Base-by-base conservation (phyloP, 2,888 invertebrate genomes). In the Laothoe populi region DNA sequence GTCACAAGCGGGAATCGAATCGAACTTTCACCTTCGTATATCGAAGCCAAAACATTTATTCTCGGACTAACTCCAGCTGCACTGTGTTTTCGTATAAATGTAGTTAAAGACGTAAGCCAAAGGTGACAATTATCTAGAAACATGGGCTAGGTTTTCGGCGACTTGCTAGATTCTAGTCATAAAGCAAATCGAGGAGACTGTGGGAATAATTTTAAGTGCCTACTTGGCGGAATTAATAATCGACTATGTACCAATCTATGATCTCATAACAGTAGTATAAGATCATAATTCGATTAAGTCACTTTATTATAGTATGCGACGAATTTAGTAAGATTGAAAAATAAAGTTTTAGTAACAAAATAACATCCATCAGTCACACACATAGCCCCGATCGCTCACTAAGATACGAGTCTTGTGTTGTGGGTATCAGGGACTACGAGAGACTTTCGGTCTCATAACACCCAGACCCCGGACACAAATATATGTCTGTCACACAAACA, bases 21-120 rank as follows among this genome's bases (percentile, higher is more conserved):
- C 62, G 60, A 71, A 73, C 75, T 79, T 77, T 80, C 75, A 74
- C 75, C 71, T 67, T 63, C 44, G 63, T 45, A 11, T 59, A 31
- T 31, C 59, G 31, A 31, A 45, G 31, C 45, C 44, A 53, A 53
- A 48, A 53, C 19, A 35, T 35, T 53, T 53, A 35, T 35, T 53
- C 53, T 53, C 19, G 16, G 4, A 31, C 26, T 19, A 2, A 19
- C 19, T 35, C 19, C 7, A 10, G 11, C 44, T 44, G 24, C n/a
- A n/a, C n/a, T 24, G 24, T 35, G 35, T 53, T 35, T 19, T 53
- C 31, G 16, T 53, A 31, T 53, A 35, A 23, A 35, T 31, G 2
- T 49, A 24, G n/a, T 31, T 11, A 35, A 49, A 35, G 31, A 53
- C 31, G 10, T 8, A 31, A 53, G 53, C 19, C 53, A 53, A 53